Evolutionary conservation across 2,888 invertebrate species (phyloP).

Genomic region (Gibbula magus): DNA sequence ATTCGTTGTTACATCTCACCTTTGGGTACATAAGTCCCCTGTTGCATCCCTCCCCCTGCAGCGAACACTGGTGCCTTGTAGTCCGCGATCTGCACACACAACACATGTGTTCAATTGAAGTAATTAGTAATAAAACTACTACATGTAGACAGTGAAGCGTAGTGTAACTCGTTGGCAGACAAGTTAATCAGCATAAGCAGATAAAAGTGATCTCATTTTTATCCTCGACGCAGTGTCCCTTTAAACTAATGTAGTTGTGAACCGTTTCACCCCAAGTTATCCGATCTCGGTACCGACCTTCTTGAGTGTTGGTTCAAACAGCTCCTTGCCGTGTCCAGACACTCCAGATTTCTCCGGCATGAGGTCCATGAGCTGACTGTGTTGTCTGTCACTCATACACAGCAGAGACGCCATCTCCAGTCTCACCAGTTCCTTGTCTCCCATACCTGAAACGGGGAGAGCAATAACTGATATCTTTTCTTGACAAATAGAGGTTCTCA

Average conservation of each 20-base stretch:
- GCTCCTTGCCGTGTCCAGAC: constrained; percentile 65
- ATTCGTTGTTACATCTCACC: constrained; percentile 51
- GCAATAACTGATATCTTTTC: not conserved
- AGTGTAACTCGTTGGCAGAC: too few species aligned
- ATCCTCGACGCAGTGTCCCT: too few species aligned
- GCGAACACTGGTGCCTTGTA: constrained; percentile 93
- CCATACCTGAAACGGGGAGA: constrained; percentile 76
- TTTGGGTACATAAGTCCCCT: constrained; percentile 89
- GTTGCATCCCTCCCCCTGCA: constrained; percentile 83
- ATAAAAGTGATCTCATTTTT: too few species aligned
- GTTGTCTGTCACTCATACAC: constrained; percentile 95
- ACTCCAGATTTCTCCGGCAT: constrained; percentile 97
- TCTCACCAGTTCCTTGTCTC: constrained; percentile 83
- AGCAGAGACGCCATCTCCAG: constrained; percentile 94
- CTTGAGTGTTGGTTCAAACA: constrained; percentile 71
- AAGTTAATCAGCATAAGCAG: too few species aligned
- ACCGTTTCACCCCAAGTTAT: too few species aligned
- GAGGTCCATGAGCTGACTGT: constrained; percentile 93
- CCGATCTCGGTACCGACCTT: constrained; percentile 45
- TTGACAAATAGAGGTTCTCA: too few species aligned
- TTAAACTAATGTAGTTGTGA: too few species aligned
- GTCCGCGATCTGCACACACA: constrained; percentile 82
- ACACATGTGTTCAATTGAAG: not conserved
- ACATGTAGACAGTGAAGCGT: too few species aligned
- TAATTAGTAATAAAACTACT: too few species aligned